Base-by-base conservation (phyloP, 2,888 invertebrate genomes). In the Lagria hirta region DNA sequence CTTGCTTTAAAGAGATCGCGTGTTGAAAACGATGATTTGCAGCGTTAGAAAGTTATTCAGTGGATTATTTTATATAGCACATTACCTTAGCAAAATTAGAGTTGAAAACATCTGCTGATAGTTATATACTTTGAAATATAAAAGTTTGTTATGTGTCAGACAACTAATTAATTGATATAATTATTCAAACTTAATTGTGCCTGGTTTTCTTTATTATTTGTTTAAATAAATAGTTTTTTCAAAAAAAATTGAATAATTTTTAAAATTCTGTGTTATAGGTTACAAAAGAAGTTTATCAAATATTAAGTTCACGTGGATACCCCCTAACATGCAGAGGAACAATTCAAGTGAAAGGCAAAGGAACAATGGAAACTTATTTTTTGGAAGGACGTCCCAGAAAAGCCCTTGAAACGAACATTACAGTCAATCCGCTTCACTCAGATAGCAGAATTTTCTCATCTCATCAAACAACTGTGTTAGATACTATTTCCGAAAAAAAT, bases 331-430 rank as follows among this genome's bases (percentile, higher is more conserved):
- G 92, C 70, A 81, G 96, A 3, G 96, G 95, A 10, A 82, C 82
- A 48, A 85, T 96, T 35, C 84, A 88, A 62, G 94, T 96, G 7
- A 96, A 95, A 72, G 95, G 95, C 40, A 95, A 95, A 71, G 95
- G 94, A 11, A 86, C 89, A 54, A 95, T 95, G 94, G 80, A 90
- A 50, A 95, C 94, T 0, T 94, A 86, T 73, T 91, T 92, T 69
- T 75, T 91, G 34, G 70, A 73, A 20, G 72, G 70, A 18, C 64
- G 64, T 40, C 53, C 56, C 13, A 58, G 60, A 33, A 61, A 54
- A 17, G 44, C 50, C 6, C 34, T 45, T 42, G 58, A 58, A 21
- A 60, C 69, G 24, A 71, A 72, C 40, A 66, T 73, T 18, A 72
- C 62, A 26, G 57, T 68, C 23, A 73, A 73, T 56, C 72, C 72